These are phyloP conservation scores for Lithobates pipiens DNA, from an alignment of 2,797 vertebrate species.

Conservation along the genomic window DNA sequence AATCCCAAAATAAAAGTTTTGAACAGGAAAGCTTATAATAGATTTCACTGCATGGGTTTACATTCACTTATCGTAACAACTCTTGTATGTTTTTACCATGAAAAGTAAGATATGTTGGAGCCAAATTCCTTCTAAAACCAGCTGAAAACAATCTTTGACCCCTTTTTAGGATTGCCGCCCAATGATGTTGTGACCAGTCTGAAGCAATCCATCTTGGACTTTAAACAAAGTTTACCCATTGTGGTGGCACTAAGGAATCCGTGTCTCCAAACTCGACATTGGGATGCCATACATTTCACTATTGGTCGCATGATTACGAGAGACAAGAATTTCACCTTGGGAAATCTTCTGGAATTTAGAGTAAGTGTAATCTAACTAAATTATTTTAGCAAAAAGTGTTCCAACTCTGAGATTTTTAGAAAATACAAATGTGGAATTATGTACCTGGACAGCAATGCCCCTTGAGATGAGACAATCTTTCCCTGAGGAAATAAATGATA, in stretches of 20 bases:
- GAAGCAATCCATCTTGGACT: slow-evolving; percentile 69
- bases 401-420: too few relatives aligned
- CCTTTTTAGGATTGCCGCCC: slow-evolving; percentile 70
- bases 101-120: too few relatives aligned
- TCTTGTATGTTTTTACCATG: too few relatives aligned
- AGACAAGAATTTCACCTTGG: slow-evolving; percentile 67
- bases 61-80: too few relatives aligned
- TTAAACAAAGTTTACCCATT: slow-evolving; percentile 72
- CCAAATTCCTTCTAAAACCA: too few relatives aligned
- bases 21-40: too few relatives aligned
- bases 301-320: slow-evolving; percentile 63
- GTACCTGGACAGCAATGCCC: background rate
- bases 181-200: slow-evolving; percentile 67
- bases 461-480: background rate
- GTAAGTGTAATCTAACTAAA: slow-evolving; percentile 57
- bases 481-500: slow-evolving; percentile 3
- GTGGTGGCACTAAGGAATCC: slow-evolving; percentile 71
- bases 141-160: background rate
- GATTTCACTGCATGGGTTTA: too few relatives aligned
- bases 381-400: too few relatives aligned
- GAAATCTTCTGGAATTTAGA: slow-evolving; percentile 69
- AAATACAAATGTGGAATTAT: too few relatives aligned
- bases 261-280: slow-evolving; percentile 70
- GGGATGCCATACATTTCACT: slow-evolving; percentile 68
- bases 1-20: too few relatives aligned